Evolutionary conservation across 2,113 vertebrate species (phyloP), one percentile per base, ranked within the genome.

Genomic region (Pteropus alecto): DNA sequence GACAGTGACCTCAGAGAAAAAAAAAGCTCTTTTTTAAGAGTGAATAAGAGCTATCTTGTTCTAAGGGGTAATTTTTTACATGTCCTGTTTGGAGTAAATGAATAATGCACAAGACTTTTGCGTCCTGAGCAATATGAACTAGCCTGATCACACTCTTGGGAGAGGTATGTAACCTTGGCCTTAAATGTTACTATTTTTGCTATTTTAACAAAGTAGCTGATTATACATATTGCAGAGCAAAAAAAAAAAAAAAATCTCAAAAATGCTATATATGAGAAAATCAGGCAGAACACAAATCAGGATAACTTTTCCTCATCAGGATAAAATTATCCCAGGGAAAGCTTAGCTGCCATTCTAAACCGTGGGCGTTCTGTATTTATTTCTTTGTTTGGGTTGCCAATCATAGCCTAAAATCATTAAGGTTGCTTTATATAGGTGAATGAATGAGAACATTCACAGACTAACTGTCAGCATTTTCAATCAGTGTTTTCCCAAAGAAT

Each of bases 11-110:
- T 88, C 70, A 94, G 83, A 83, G 70, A 54, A 35, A 35, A 94
- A 93, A 93, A 60, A 93, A 74, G 16, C 38, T 92, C 78, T 95
- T 60, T 94, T 95, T 82, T 89, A 92, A 88, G 91, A 94, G 88
- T 96, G 88, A 90, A 95, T 86, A 48, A 51, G 61, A 88, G 46
- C 84, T 81, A 54, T 93, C 90, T 94, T 93, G 48, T 61, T 87
- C 41, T 81, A 77, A 96, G 87, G 30, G 54, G 93, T 97, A 90
- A 96, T 93, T 71, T 90, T 95, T 88, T 90, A 84, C 74, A 54
- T 48, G 26, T 84, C n/a, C 24, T 63, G 76, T 94, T 90, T 90
- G 76, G 70, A 93, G 79, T 71, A 82, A 74, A 95, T 97, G 94
- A 96, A 92, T 97, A 96, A 95, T 94, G 78, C 60, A 88, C 38